A percentile compares a stretch with the other conserved stretches of the same genome.
phyloP scores from a whole-genome alignment of 2,888 invertebrate genomes.

The Trilocha varians region DNA sequence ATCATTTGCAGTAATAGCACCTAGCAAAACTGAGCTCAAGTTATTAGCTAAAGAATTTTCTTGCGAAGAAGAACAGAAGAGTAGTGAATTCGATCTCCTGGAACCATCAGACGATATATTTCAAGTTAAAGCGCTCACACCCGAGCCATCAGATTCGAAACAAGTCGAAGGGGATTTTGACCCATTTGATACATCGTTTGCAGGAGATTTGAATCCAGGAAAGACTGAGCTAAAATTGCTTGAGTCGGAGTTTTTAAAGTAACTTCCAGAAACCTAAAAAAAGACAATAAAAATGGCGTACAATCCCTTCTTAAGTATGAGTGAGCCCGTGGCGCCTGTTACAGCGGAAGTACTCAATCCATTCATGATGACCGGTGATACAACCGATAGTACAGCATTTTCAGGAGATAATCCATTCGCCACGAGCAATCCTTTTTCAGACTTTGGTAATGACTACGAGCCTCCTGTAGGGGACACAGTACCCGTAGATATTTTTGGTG shows the following conservation, averaged over 20 bases:
- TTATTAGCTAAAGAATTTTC: conserved; percentile 84
- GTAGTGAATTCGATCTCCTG: conserved; percentile 57
- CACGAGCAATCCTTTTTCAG: conserved; percentile 80
- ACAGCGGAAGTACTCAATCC: conserved; percentile 76
- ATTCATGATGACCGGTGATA: conserved; percentile 73
- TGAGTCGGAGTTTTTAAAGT: conserved; percentile 78
- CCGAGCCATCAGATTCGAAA: conserved; percentile 60
- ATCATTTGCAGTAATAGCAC: conserved; percentile 84
- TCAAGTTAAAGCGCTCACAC: conserved; percentile 81
- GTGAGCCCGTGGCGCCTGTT: conserved; percentile 72
- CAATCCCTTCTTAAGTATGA: conserved; percentile 86
- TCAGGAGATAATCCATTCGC: conserved; percentile 81
- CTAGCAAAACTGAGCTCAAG: conserved; percentile 85
- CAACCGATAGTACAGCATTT: conserved; percentile 29
- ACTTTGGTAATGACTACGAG: conserved; percentile 60
- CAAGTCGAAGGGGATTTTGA: conserved; percentile 71
- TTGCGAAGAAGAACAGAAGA: conserved; percentile 51
- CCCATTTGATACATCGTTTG: conserved; percentile 90
- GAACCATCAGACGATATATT: conserved; percentile 72
- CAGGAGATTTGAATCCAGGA: conserved; percentile 81
- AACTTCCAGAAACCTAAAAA: conserved; percentile 18
- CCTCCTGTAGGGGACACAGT: conserved; percentile 52
- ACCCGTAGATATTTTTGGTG: conserved; percentile 56
- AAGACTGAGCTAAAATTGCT: conserved; percentile 83
- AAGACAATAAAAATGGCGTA: conserved; percentile 68